phyloP scores from a whole-genome alignment of 2,113 vertebrate genomes.

The Cyrtonyx montezumae region DNA sequence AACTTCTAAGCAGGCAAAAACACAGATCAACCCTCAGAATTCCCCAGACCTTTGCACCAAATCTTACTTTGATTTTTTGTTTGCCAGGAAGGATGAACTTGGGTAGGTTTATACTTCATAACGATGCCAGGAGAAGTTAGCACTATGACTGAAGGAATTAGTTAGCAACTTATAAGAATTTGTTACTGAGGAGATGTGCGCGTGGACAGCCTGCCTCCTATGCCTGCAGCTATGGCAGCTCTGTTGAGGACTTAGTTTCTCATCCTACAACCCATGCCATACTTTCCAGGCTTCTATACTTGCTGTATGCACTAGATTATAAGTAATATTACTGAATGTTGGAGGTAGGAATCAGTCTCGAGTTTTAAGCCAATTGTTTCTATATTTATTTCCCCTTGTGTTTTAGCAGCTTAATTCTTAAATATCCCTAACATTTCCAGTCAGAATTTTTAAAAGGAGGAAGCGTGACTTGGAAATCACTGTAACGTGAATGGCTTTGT shows the following conservation, averaged over 20 bases:
- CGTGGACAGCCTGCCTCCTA: fast-evolving
- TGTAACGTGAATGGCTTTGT: slow-evolving; percentile 1
- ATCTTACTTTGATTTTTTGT: not conserved
- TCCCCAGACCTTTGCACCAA: not conserved
- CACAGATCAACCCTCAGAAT: not conserved
- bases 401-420: slow-evolving; percentile 20
- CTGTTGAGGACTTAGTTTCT: not conserved
- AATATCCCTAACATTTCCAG: not conserved
- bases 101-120: not conserved
- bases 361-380: slow-evolving; percentile 17
- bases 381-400: not conserved
- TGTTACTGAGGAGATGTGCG: fast-evolving
- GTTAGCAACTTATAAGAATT: not conserved
- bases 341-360: not conserved
- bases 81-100: not conserved
- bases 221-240: not conserved
- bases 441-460: slow-evolving; percentile 13
- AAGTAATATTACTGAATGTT: not conserved
- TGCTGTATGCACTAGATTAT: not conserved
- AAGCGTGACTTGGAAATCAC: slow-evolving; percentile 1
- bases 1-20: not conserved
- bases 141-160: not conserved
- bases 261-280: fast-evolving
- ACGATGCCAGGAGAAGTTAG: not conserved
- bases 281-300: not conserved